Evolutionary conservation across 1,140 invertebrate species (phyloP).

Genomic region (Drosophila varians): DNA sequence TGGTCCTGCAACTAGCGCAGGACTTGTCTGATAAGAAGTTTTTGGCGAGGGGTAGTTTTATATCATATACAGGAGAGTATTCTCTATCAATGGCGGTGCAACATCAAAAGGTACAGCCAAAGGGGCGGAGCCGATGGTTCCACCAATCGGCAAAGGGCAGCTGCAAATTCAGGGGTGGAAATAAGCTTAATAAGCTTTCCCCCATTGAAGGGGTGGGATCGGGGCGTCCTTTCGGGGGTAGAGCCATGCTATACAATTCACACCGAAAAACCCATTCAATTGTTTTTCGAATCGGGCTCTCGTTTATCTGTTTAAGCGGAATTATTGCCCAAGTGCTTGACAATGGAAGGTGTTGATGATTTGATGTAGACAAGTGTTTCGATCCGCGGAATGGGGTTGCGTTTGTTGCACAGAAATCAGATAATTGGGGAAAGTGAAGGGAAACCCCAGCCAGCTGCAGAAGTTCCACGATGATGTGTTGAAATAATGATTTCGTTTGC

Average conservation of each 20-base stretch:
- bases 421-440: background rate
- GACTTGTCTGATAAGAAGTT: conserved; percentile 58
- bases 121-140: conserved; percentile 35
- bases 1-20: conserved; percentile 39
- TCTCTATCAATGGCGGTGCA: conserved; percentile 57
- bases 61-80: conserved; percentile 15
- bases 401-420: background rate
- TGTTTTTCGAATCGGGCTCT: conserved; percentile 65
- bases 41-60: conserved; percentile 15
- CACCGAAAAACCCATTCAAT: conserved; percentile 47
- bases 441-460: conserved; percentile 40
- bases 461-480: conserved; percentile 21
- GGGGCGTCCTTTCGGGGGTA: too few relatives aligned
- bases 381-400: background rate
- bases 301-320: conserved; percentile 79
- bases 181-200: conserved; percentile 72
- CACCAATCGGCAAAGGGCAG: conserved; percentile 44
- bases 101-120: conserved; percentile 62
- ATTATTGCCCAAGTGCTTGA: conserved; percentile 69
- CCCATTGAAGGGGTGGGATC: background rate
- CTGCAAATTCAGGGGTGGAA: conserved; percentile 54
- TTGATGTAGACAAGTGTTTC: conserved; percentile 49
- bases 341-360: conserved; percentile 34
- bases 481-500: conserved; percentile 14
- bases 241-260: conserved; percentile 14